A percentile compares a stretch with the other conserved stretches of the same genome.
Conservation (phyloP, 2,113 vertebrate genomes). For the Colius striatus region DNA sequence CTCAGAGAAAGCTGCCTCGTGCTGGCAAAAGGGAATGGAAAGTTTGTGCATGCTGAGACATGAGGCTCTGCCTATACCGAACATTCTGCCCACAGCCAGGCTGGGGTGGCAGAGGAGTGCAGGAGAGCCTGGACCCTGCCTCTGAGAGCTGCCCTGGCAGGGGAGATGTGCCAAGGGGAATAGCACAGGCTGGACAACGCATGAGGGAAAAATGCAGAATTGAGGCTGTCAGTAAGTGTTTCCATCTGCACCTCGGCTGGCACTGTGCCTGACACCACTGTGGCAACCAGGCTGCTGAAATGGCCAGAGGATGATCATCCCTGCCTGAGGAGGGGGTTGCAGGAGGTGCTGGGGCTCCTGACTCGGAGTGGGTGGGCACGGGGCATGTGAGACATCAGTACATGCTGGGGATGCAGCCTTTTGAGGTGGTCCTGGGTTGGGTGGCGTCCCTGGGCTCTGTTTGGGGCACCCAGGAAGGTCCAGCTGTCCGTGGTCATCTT, state of each 20-base stretch:
- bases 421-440: rapidly evolving
- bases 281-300: rapidly evolving
- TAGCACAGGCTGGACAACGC: not conserved
- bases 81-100: not conserved
- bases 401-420: not conserved
- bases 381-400: not conserved
- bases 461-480: not conserved
- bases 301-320: not conserved
- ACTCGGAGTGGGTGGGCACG: not conserved
- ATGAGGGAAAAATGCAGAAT: not conserved
- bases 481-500: rapidly evolving
- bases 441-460: not conserved
- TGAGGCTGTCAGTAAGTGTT: not conserved
- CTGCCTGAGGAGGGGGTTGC: not conserved
- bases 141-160: not conserved
- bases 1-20: rapidly evolving
- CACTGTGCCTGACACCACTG: not conserved
- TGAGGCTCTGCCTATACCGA: not conserved
- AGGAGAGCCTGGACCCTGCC: rapidly evolving
- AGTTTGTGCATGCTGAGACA: not conserved
- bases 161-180: not conserved
- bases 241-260: not conserved
- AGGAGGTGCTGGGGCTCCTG: not conserved
- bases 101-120: not conserved
- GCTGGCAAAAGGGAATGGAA: not conserved